phyloP scores from a whole-genome alignment of 2,113 vertebrate species.

The Oncorhynchus keta region DNA sequence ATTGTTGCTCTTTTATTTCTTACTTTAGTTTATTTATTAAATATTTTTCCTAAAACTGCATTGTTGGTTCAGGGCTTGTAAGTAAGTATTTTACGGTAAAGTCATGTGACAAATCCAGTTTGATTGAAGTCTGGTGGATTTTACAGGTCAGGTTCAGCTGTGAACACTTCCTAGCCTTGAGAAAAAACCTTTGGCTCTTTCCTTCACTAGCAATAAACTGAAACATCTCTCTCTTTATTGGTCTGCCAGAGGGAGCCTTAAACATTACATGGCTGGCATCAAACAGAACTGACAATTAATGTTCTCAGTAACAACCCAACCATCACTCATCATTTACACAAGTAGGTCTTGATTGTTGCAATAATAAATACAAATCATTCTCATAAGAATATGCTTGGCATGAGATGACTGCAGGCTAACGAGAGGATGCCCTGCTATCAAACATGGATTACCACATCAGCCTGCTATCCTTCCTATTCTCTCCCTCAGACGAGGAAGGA shows the following conservation, averaged over 20 bases:
- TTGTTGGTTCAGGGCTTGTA: too few relatives aligned
- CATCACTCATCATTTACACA: background rate
- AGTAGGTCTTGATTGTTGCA: too few relatives aligned
- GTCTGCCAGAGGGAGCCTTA: too few relatives aligned
- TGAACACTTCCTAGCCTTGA: background rate
- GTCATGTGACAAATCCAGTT: too few relatives aligned
- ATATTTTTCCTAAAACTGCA: too few relatives aligned
- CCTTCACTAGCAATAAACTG: background rate
- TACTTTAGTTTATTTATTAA: too few relatives aligned
- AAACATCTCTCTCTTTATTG: too few relatives aligned
- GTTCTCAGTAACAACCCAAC: background rate
- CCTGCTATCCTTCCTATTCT: constrained; percentile 21
- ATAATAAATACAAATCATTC: too few relatives aligned
- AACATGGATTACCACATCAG: constrained; percentile 24
- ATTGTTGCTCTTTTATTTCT: too few relatives aligned
- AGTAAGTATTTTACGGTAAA: too few relatives aligned
- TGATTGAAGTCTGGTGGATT: background rate
- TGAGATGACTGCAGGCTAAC: background rate
- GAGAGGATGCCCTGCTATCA: constrained; percentile 16
- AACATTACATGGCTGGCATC: background rate
- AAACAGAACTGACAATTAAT: background rate
- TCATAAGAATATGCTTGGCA: background rate
- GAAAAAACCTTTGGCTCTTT: background rate
- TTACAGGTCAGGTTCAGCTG: background rate
- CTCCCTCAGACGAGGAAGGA: constrained; percentile 33